phyloP scores from a whole-genome alignment of 2,113 vertebrate species.

The Aptenodytes patagonicus region DNA sequence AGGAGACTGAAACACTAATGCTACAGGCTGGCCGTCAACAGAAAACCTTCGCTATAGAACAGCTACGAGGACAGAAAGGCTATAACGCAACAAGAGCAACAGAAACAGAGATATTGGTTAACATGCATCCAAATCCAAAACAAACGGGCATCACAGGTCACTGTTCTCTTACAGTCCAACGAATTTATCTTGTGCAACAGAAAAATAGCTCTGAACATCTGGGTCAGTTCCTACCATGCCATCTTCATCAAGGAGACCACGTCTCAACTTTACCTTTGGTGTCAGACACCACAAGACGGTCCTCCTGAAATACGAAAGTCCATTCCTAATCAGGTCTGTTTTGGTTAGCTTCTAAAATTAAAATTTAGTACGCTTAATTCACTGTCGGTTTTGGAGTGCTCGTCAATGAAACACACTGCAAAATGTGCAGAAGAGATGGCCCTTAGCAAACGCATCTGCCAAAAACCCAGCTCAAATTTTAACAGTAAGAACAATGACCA shows the following conservation, averaged over 20 bases:
- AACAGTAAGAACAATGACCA: slow-evolving; percentile 55
- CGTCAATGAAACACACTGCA: neutral
- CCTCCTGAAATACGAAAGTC: neutral
- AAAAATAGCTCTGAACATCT: slow-evolving; percentile 2
- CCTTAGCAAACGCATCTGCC: neutral
- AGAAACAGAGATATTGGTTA: slow-evolving; percentile 71
- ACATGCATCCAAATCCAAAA: slow-evolving; percentile 73
- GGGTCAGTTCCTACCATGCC: neutral
- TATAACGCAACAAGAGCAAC: slow-evolving; percentile 52
- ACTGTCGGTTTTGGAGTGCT: slow-evolving; percentile 7
- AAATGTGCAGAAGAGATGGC: neutral
- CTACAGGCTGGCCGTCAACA: slow-evolving; percentile 60
- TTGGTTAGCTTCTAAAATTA: neutral
- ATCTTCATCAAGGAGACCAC: neutral
- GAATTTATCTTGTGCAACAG: neutral
- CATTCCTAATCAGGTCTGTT: neutral
- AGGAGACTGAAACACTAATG: slow-evolving; percentile 70
- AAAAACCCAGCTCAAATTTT: slow-evolving; percentile 37
- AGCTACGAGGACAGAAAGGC: slow-evolving; percentile 55
- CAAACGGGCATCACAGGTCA: slow-evolving; percentile 26
- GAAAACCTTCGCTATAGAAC: slow-evolving; percentile 56
- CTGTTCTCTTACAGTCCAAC: slow-evolving; percentile 3
- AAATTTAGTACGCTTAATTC: neutral
- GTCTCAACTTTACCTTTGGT: neutral
- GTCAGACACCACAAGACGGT: neutral